A percentile compares a stretch with the other conserved stretches of the same genome.
These are phyloP conservation scores for Calonectris borealis DNA, from an alignment of 2,113 vertebrate genomes.

Conservation along the genomic window DNA sequence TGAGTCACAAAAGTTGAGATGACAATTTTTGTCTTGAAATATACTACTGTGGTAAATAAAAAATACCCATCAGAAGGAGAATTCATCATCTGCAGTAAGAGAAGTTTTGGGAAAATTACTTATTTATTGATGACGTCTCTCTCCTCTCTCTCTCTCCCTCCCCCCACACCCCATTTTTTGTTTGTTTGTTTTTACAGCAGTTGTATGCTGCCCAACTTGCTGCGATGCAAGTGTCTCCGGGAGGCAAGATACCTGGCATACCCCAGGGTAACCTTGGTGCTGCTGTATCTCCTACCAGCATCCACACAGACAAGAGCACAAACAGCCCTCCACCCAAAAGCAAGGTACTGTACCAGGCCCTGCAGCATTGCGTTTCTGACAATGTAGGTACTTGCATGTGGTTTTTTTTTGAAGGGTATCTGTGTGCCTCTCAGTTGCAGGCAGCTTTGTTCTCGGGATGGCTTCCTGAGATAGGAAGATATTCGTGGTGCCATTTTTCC, in stretches of 20 bases:
- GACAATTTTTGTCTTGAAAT: constrained; percentile 46
- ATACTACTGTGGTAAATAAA: constrained; percentile 58
- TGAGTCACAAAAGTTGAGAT: constrained; percentile 41
- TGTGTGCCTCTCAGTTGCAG: neutral
- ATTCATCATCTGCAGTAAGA: neutral
- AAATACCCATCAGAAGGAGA: constrained; percentile 37
- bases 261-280: constrained; percentile 87
- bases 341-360: constrained; percentile 88
- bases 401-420: neutral
- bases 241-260: constrained; percentile 91
- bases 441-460: neutral
- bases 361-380: neutral
- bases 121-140: constrained; percentile 73
- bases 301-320: constrained; percentile 92
- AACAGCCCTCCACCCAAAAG: constrained; percentile 89
- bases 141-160: neutral
- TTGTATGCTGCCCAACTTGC: constrained; percentile 97
- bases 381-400: neutral
- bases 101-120: constrained; percentile 65
- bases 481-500: neutral
- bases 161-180: neutral
- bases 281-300: constrained; percentile 91
- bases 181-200: constrained; percentile 80
- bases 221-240: constrained; percentile 97
- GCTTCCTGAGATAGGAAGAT: neutral